These are phyloP conservation scores for Saccostrea glomerata DNA, from an alignment of 1,140 invertebrate genomes.

Conservation along the genomic window DNA sequence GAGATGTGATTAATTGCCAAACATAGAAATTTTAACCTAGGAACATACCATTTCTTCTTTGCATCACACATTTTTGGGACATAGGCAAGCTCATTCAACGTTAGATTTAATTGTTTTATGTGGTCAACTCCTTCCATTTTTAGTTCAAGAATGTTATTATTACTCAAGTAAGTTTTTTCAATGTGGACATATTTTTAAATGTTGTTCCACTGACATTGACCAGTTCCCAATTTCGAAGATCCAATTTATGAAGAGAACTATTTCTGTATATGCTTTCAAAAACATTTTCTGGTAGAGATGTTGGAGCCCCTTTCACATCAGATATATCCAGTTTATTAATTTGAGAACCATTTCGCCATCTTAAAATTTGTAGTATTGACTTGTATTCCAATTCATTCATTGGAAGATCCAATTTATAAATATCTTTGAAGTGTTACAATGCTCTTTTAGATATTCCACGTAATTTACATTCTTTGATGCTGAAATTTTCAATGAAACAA, in stretches of 20 bases:
- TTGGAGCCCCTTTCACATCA: not conserved
- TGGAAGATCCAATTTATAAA: not conserved
- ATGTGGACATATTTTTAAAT: not conserved
- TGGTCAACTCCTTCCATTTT: not conserved
- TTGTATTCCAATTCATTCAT: not conserved
- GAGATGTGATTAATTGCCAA: conserved; percentile 6
- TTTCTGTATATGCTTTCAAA: not conserved
- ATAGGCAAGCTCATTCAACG: not conserved
- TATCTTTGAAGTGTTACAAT: not conserved
- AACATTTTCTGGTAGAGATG: not conserved
- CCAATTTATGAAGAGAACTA: not conserved
- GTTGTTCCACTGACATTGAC: not conserved
- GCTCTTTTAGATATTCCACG: not conserved
- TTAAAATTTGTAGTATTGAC: not conserved
- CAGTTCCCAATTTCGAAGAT: not conserved
- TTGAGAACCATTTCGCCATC: not conserved
- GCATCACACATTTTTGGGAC: not conserved
- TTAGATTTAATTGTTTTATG: not conserved
- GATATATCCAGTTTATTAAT: not conserved
- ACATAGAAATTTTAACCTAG: not conserved
- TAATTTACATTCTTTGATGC: not conserved
- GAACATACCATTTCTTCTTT: not conserved
- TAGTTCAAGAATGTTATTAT: not conserved
- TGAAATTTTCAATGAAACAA: not conserved
- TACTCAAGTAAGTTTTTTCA: not conserved